Evolutionary conservation across 2,888 invertebrate species (phyloP), one percentile per base, ranked within the genome.

Genomic region (Eugnorisma glareosa): DNA sequence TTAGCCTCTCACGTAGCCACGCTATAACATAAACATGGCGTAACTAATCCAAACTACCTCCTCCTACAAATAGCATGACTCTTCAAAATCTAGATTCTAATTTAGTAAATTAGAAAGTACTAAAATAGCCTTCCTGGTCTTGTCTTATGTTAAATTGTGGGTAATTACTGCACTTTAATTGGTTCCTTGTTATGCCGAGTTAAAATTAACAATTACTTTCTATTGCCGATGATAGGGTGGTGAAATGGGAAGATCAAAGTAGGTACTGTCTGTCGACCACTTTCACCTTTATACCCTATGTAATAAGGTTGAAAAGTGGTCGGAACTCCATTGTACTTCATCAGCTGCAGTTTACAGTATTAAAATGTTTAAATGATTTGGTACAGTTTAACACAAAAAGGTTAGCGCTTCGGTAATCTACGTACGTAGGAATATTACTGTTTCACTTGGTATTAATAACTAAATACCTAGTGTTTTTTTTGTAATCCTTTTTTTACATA

Each of bases 131-230:
- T 71, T 73, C 75, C 72, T 77, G 35, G 68, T 69, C 84, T 76
- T 72, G 67, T 63, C 70, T 85, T 81, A 69, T 40, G 70, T 70
- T 59, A 75, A 82, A 87, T 78, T 82, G 73, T 71, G 13, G 71
- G 57, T 73, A 82, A 88, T 87, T 88, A 86, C 51, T 35, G 61
- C 51, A 63, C 35, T 80, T 80, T 80, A 84, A 86, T 87, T 88
- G 63, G 84, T 82, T 82, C 69, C 86, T 73, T 68, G 28, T 57
- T 24, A 69, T 48, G 64, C 68, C 2, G 35, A 69, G 67, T 82
- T 82, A 75, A 82, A 69, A 81, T 82, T 66, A 68, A 77, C 78
- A 78, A 84, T 73, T 15, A 77, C 82, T 82, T 78, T 85, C 78
- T 82, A 69, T 48, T 69, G n/a, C 15, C 73, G 48, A 68, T 83